Percentiles rank a stretch among this genome's conserved stretches.
Conservation (phyloP, 2,888 invertebrate genomes). For the Pachliopta kotzebuea region DNA sequence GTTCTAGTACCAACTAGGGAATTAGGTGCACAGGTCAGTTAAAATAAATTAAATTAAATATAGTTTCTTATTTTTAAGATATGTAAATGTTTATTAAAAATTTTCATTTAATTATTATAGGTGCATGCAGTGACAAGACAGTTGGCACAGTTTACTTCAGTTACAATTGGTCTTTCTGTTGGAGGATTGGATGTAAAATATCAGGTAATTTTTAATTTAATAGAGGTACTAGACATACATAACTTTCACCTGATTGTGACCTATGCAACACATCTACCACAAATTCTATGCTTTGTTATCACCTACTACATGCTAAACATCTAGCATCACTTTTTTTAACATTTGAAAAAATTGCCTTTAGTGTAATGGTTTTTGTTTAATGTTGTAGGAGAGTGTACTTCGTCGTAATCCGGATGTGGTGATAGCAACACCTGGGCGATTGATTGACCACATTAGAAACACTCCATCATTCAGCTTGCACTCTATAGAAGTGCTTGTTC, state of each 20-base stretch:
- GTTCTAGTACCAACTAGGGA: constrained; percentile 98
- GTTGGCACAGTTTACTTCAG: constrained; percentile 91
- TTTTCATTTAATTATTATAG: constrained; percentile 38
- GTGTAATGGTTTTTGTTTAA: background rate
- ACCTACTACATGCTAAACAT: no score
- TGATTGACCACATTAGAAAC: constrained; percentile 98
- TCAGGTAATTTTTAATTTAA: constrained; percentile 49
- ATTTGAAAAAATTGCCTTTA: no score
- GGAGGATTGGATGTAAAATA: constrained; percentile 93
- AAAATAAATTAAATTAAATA: background rate
- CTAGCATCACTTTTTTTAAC: no score
- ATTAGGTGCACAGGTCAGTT: constrained; percentile 91
- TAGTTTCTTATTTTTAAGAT: no score
- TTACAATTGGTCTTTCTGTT: constrained; percentile 91
- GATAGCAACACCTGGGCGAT: constrained; percentile 98
- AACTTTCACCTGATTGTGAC: no score
- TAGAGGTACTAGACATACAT: background rate
- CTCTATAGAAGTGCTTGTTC: constrained; percentile 91
- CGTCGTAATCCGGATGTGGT: constrained; percentile 97
- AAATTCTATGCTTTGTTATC: no score
- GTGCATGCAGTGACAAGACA: constrained; percentile 97
- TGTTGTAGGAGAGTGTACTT: constrained; percentile 85
- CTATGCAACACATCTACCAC: no score
- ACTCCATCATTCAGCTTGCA: constrained; percentile 95
- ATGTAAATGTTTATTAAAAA: no score